Base-by-base conservation (phyloP, 1,140 invertebrate species). In the Paralvinella palmiformis region DNA sequence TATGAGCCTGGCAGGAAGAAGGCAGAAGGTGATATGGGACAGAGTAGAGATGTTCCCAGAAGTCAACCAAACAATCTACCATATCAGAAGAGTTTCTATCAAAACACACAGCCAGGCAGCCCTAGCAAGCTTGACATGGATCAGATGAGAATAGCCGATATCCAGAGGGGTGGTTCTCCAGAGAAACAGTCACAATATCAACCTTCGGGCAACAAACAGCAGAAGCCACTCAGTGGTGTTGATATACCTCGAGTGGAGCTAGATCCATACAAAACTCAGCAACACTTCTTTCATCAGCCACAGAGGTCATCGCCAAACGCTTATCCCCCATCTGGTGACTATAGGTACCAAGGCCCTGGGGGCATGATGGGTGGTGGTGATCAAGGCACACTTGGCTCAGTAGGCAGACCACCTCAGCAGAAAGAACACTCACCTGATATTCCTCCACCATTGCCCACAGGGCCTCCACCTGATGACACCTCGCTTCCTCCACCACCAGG, bases 401-500 rank as follows among this genome's bases (percentile, higher is more conserved):
- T n/a, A n/a, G 17, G 48, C n/a, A 52, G 48, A n/a, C 48, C 48
- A 2, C 24, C 24, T 22, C 31, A 27, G 24, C 48, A 52, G 4
- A 22, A 29, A 36, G 55, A 37, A 13, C 58, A 58, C 20, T 55
- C 62, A 0, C 33, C 60, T 32, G 65, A 66, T 10, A 20, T 65
- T 17, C 63, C 63, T 33, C 71, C 73, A 33, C 70, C 70, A 15
- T 67, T 70, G 1, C 20, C 61, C 68, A 32, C 70, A 72, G 3
- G 66, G 24, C 29, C 33, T 20, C 29, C 74, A 31, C 72, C 70
- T 27, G 72, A 74, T 24, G n/a, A n/a, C n/a, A n/a, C n/a, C n/a
- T n/a, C n/a, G n/a, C 63, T 72, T 15, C 71, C 75, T 24, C 73
- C 73, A 13, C 75, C 73, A n/a, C 75, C 72, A 27, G 69, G 69